These are phyloP conservation scores for Trichonephila clavata DNA, from an alignment of 1,140 invertebrate species.

Conservation along the genomic window DNA sequence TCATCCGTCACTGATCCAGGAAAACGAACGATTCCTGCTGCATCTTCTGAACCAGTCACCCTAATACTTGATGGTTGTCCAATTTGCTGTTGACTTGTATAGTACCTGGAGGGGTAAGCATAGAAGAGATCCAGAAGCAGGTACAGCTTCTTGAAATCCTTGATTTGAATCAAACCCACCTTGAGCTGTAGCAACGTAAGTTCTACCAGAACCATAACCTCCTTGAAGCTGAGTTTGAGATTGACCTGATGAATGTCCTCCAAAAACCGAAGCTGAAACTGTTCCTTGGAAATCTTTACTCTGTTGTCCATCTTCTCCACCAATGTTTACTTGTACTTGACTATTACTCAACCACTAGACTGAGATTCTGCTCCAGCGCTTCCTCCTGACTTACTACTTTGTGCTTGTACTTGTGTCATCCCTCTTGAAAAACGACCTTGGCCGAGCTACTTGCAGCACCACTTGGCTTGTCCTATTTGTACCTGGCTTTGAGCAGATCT, in stretches of 20 bases:
- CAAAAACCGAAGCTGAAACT: conserved; percentile 67
- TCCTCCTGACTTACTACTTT: conserved; percentile 56
- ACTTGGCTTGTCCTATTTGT: conserved; percentile 68
- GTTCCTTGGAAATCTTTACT: conserved; percentile 57
- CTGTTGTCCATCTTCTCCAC: conserved; percentile 13
- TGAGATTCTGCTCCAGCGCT: conserved; percentile 69
- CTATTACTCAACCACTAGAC: conserved; percentile 68
- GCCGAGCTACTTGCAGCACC: conserved; percentile 67
- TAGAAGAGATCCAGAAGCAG: conserved; percentile 12
- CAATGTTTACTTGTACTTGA: conserved; percentile 65
- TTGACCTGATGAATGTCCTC: conserved; percentile 50
- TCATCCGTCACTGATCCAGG: background rate
- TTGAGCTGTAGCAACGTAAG: conserved; percentile 64
- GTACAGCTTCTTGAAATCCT: conserved; percentile 23
- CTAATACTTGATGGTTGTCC: background rate
- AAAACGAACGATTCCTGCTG: background rate
- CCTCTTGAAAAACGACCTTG: conserved; percentile 73
- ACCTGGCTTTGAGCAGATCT: conserved; percentile 73
- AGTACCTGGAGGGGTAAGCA: background rate
- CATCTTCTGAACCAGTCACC: background rate
- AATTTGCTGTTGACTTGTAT: background rate
- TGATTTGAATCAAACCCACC: conserved; percentile 62
- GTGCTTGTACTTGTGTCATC: conserved; percentile 50
- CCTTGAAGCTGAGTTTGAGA: conserved; percentile 73
- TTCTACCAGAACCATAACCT: conserved; percentile 57